phyloP scores from a whole-genome alignment of 2,113 vertebrate species.

The Etheostoma spectabile region DNA sequence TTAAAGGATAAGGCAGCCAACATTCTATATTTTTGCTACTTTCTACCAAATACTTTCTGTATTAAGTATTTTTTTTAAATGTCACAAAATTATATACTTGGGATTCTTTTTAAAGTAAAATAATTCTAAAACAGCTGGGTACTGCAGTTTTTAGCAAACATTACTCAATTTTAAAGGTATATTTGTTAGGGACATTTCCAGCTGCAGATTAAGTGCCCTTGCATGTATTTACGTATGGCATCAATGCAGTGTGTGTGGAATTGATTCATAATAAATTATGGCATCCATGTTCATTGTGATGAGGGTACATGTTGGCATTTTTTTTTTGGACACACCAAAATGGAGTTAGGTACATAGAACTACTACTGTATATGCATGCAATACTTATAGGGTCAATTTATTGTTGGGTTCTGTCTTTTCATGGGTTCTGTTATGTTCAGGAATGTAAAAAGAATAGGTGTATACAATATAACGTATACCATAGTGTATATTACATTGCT shows the following conservation, averaged over 20 bases:
- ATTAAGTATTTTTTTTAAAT: too few relatives aligned
- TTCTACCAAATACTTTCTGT: too few relatives aligned
- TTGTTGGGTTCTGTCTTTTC: not conserved
- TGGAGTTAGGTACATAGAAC: not conserved
- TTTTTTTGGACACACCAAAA: not conserved
- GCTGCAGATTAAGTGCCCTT: not conserved
- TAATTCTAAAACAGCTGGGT: not conserved
- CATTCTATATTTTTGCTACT: not conserved
- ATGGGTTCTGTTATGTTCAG: not conserved
- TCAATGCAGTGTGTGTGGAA: not conserved
- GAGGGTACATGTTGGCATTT: not conserved
- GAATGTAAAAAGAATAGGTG: not conserved
- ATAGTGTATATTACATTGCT: not conserved
- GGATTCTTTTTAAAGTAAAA: not conserved
- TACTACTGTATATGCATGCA: not conserved
- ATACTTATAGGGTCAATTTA: not conserved
- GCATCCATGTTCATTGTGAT: not conserved
- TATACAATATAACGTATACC: not conserved
- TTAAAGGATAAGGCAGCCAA: not conserved
- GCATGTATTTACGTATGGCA: not conserved
- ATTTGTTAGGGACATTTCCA: not conserved
- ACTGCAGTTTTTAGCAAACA: not conserved
- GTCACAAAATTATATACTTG: too few relatives aligned
- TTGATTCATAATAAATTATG: conserved; percentile 8
- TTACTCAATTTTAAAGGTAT: not conserved